These are phyloP conservation scores for Merluccius polli DNA, from an alignment of 2,797 vertebrate genomes.

Conservation along the genomic window DNA sequence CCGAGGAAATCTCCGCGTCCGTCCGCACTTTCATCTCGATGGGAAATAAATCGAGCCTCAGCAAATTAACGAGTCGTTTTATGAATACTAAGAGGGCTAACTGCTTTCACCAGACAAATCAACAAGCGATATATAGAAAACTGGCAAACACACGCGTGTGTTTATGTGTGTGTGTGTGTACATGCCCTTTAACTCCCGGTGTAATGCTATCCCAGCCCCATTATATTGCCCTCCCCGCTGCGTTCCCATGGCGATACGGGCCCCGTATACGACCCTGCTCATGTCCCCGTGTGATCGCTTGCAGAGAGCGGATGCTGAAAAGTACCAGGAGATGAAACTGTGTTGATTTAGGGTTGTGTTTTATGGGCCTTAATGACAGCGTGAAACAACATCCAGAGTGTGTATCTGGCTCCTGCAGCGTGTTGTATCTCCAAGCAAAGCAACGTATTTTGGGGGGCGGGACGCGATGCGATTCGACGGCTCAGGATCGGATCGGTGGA, in stretches of 20 bases:
- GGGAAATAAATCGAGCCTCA: not conserved
- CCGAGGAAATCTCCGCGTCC: not conserved
- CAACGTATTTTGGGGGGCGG: not conserved
- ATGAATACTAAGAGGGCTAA: not conserved
- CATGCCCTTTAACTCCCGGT: constrained; percentile 43
- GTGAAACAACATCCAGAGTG: not conserved
- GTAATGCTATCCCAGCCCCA: constrained; percentile 46
- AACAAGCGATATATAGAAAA: not conserved
- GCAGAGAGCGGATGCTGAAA: constrained; percentile 43
- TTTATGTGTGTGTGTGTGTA: not conserved
- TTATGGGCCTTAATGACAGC: not conserved
- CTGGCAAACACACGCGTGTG: too few relatives aligned
- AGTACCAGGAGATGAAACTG: constrained; percentile 29
- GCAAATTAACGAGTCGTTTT: not conserved
- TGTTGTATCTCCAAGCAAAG: not conserved
- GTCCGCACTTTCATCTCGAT: not conserved
- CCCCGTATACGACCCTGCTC: constrained; percentile 46
- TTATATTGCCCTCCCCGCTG: constrained; percentile 41
- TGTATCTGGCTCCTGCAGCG: not conserved
- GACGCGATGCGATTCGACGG: not conserved
- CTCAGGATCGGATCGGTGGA: not conserved
- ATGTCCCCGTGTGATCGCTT: constrained; percentile 27
- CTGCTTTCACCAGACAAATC: not conserved
- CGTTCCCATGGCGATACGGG: constrained; percentile 59
- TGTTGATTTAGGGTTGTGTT: constrained; percentile 40